Percentiles rank a stretch among this genome's conserved stretches.
These are phyloP conservation scores for Pipa parva DNA, from an alignment of 2,113 vertebrate species.

Conservation along the genomic window DNA sequence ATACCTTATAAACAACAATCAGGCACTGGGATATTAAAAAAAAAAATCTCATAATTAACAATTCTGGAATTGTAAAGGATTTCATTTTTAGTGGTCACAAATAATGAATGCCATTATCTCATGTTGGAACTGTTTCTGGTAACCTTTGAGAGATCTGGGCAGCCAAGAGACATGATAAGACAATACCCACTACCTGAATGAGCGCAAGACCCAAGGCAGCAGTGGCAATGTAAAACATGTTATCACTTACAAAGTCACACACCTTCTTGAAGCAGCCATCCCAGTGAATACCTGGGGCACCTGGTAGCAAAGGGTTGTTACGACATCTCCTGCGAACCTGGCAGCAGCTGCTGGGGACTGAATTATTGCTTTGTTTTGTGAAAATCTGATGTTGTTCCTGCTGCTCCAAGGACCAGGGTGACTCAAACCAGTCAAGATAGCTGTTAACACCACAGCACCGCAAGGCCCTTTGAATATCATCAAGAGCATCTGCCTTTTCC, in stretches of 20 bases:
- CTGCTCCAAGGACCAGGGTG: constrained; percentile 68
- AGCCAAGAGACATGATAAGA: constrained; percentile 72
- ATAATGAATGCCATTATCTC: neutral
- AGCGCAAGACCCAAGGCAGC: constrained; percentile 73
- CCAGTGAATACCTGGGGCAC: constrained; percentile 54
- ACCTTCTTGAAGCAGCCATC: constrained; percentile 78
- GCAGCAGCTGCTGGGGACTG: constrained; percentile 82
- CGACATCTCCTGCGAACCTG: constrained; percentile 65
- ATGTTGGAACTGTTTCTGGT: constrained; percentile 22
- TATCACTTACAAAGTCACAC: constrained; percentile 73
- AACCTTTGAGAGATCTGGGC: constrained; percentile 49
- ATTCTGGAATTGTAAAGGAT: too few species aligned
- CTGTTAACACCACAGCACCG: constrained; percentile 77
- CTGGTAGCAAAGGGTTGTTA: constrained; percentile 58
- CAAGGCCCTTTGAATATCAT: constrained; percentile 71
- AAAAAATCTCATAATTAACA: too few species aligned
- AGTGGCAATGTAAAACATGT: constrained; percentile 72
- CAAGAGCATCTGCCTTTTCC: constrained; percentile 69
- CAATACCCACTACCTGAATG: constrained; percentile 69
- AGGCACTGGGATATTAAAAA: too few species aligned
- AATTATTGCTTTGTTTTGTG: constrained; percentile 49
- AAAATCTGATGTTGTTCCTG: neutral
- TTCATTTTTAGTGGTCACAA: neutral
- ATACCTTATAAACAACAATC: too few species aligned
- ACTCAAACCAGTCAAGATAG: constrained; percentile 77